phyloP scores from a whole-genome alignment of 2,888 invertebrate species.

The Dascillus cervinus region DNA sequence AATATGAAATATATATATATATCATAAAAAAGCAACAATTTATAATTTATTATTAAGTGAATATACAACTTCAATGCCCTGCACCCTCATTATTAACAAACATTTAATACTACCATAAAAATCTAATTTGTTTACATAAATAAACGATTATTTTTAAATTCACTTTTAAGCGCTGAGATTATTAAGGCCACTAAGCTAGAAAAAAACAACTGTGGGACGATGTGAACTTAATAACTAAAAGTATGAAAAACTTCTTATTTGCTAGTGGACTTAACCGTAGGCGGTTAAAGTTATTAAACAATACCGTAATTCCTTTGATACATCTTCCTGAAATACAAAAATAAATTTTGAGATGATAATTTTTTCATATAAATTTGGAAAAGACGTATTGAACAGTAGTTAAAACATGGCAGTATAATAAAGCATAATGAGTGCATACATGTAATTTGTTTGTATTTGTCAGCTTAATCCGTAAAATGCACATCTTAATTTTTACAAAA shows the following conservation, averaged over 20 bases:
- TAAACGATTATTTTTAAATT: constrained; percentile 12
- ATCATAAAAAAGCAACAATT: no score
- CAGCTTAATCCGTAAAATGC: no score
- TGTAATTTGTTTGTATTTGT: no score
- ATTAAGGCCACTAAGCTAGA: constrained; percentile 29
- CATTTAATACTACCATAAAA: no score
- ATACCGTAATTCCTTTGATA: constrained; percentile 55
- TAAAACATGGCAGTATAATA: constrained; percentile 31
- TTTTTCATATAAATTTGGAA: no score
- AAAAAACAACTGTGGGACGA: background rate
- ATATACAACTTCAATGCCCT: constrained; percentile 14
- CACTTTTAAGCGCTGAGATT: constrained; percentile 21
- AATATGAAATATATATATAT: no score
- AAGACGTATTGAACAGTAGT: constrained; percentile 10
- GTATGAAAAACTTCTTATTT: constrained; percentile 1
- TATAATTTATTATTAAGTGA: background rate
- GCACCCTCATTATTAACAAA: constrained; percentile 17
- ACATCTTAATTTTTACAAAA: no score
- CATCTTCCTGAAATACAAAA: constrained; percentile 58
- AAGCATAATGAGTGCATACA: constrained; percentile 24
- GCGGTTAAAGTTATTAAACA: constrained; percentile 52
- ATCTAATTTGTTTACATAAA: no score
- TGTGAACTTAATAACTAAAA: background rate
- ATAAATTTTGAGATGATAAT: constrained; percentile 12
- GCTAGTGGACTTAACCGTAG: constrained; percentile 28